phyloP scores from a whole-genome alignment of 2,113 vertebrate genomes.

The Onychostoma macrolepis region DNA sequence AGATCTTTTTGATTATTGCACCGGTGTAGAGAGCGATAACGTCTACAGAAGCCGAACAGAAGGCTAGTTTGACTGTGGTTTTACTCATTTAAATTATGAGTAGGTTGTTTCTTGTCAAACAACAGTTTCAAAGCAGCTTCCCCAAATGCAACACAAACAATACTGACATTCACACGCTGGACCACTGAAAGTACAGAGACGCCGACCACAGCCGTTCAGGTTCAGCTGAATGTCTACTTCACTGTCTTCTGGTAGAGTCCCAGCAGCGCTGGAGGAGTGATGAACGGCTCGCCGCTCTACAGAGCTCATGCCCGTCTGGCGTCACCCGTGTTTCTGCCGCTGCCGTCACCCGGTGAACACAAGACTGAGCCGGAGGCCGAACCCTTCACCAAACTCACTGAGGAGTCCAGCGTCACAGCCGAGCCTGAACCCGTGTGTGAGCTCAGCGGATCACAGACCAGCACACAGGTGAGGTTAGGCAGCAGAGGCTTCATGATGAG shows the following conservation, averaged over 20 bases:
- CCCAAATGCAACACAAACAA: neutral
- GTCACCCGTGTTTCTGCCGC: neutral
- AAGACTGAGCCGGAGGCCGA: neutral
- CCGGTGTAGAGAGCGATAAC: neutral
- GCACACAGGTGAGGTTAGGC: neutral
- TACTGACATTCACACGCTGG: neutral
- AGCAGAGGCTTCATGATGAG: no score
- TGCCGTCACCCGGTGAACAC: neutral
- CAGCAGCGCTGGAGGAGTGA: neutral
- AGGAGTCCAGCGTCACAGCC: neutral
- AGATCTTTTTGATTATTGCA: neutral
- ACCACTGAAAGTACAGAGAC: neutral
- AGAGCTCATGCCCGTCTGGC: neutral
- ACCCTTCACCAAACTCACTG: neutral
- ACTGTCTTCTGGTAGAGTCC: conserved; percentile 12
- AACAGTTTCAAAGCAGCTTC: conserved; percentile 9
- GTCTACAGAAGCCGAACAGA: neutral
- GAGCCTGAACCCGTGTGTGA: neutral
- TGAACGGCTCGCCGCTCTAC: conserved; percentile 19
- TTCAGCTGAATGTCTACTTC: no score
- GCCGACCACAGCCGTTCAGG: neutral
- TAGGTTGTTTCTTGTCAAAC: neutral
- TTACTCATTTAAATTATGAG: conserved; percentile 1
- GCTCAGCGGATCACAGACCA: neutral
- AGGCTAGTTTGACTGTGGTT: neutral